Evolutionary conservation across 92 coral and sea anemone species (phyloP), one percentile per base, ranked within the genome.

Genomic region (Paramuricea clavata): DNA sequence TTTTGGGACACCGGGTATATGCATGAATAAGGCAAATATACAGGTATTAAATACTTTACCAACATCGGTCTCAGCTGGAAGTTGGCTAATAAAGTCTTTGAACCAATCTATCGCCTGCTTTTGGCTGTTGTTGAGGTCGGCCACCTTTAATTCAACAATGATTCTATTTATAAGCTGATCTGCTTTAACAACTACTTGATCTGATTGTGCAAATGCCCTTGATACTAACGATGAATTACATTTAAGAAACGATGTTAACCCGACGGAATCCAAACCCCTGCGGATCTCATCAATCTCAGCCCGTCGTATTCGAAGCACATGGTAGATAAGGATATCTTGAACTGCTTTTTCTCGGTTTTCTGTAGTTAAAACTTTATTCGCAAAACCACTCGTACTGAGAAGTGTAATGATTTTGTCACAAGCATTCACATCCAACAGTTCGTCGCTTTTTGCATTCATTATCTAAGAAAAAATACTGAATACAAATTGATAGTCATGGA

Each of bases 361-460:
- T 0, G 7, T 7, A 15, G 52, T 70, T 1, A 70, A 26, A 10
- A 70, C 5, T 21, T 35, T 70, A 39, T 70, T 70, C 1, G 15
- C 76, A 70, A 70, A 70, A 6, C 76, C 76, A 70, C 76, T 70
- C 12, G 49, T 43, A 62, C 70, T 62, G 27, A 70, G 44, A 21
- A 70, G 76, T 11, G 27, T 33, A 17, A 35, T 43, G 11, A 70
- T 39, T 3, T 34, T 19, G 2, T 70, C 76, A 35, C 52, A 23
- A 28, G 74, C 31, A 22, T 62, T 68, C 33, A 68, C n/a, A 25
- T 25, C 19, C 33, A 23, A 28, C 35, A 68, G 74, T 16, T 68
- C 74, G 12, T 68, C 74, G 17, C 6, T 23, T 68, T 13, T 68
- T 28, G 74, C 34, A 30, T 32, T 30, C 22, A 28, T 8, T 32